A percentile compares a stretch with the other conserved stretches of the same genome.
phyloP scores from a whole-genome alignment of 1,140 invertebrate species.

The Drosophila orosa region DNA sequence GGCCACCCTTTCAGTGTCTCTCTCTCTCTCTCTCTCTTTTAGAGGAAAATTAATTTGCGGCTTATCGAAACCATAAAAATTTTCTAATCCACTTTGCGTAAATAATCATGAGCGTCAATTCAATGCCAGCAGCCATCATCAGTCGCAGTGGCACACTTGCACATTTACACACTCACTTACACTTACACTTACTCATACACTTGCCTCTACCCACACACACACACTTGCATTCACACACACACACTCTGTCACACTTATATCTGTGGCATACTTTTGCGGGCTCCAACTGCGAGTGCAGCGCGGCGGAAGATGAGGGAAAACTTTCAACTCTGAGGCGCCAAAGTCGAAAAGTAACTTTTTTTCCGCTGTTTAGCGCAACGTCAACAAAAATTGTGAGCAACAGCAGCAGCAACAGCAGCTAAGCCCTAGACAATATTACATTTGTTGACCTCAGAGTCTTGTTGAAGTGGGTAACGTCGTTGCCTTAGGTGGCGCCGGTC shows the following conservation, averaged over 20 bases:
- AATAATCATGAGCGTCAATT: slow-evolving; percentile 63
- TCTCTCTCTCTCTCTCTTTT: background rate
- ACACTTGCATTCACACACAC: background rate
- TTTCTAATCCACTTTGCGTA: slow-evolving; percentile 62
- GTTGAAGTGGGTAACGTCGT: slow-evolving; percentile 26
- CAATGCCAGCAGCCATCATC: slow-evolving; percentile 51
- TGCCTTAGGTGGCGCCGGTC: slow-evolving; percentile 5
- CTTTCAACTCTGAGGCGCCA: slow-evolving; percentile 57
- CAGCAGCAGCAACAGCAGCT: slow-evolving; percentile 19
- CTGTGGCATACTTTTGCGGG: slow-evolving; percentile 43
- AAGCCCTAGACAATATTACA: slow-evolving; percentile 62
- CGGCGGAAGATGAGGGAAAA: slow-evolving; percentile 48
- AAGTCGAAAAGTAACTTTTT: slow-evolving; percentile 63
- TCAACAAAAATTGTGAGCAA: slow-evolving; percentile 56
- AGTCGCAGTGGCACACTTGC: slow-evolving; percentile 9
- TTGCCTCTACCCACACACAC: background rate
- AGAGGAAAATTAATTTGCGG: slow-evolving; percentile 59
- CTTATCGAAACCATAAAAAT: slow-evolving; percentile 64
- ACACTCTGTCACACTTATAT: too few relatives aligned
- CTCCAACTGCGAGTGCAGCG: slow-evolving; percentile 40
- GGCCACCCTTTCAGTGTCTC: background rate
- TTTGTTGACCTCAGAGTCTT: slow-evolving; percentile 53
- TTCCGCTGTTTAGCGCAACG: slow-evolving; percentile 55
- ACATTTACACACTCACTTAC: background rate
- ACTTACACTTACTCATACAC: background rate